These are phyloP conservation scores for Yasuhikotakia modesta DNA, from an alignment of 2,797 vertebrate species.

Conservation along the genomic window DNA sequence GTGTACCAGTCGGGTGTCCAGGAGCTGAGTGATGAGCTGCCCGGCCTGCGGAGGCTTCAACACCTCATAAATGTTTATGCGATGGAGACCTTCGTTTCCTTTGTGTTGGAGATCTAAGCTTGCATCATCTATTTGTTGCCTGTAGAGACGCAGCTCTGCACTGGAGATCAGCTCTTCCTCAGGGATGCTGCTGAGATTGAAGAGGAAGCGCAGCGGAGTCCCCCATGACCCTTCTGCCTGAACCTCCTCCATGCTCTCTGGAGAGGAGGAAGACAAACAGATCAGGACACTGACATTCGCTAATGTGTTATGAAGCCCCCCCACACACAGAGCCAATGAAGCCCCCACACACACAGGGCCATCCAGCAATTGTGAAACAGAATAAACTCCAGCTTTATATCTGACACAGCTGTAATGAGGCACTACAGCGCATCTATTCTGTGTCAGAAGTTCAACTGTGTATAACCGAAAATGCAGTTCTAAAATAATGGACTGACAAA, in stretches of 20 bases:
- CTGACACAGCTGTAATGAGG: no score
- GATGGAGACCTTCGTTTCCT: conserved; percentile 85
- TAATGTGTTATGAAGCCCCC: not conserved
- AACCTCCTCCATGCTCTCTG: conserved; percentile 88
- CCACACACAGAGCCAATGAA: no score
- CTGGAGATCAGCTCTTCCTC: conserved; percentile 86
- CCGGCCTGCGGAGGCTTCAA: conserved; percentile 81
- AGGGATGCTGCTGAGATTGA: conserved; percentile 98
- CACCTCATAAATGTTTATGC: conserved; percentile 98
- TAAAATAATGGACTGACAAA: no score
- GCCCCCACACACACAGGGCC: no score
- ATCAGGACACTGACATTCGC: conserved; percentile 6
- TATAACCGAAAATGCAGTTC: no score
- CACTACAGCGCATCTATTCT: no score
- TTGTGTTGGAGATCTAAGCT: conserved; percentile 64
- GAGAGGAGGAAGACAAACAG: conserved; percentile 43
- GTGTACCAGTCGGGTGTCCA: conserved; percentile 95
- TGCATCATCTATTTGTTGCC: conserved; percentile 88
- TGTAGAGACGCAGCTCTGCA: conserved; percentile 96
- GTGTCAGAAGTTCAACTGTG: no score
- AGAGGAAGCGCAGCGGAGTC: conserved; percentile 84
- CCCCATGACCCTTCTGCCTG: conserved; percentile 63
- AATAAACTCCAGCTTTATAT: no score
- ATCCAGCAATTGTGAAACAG: no score
- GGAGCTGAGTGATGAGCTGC: conserved; percentile 89